Base-by-base conservation (phyloP, 30 jellyfish, hydroid and myxozoan genomes). In the Catostylus mosaicus region DNA sequence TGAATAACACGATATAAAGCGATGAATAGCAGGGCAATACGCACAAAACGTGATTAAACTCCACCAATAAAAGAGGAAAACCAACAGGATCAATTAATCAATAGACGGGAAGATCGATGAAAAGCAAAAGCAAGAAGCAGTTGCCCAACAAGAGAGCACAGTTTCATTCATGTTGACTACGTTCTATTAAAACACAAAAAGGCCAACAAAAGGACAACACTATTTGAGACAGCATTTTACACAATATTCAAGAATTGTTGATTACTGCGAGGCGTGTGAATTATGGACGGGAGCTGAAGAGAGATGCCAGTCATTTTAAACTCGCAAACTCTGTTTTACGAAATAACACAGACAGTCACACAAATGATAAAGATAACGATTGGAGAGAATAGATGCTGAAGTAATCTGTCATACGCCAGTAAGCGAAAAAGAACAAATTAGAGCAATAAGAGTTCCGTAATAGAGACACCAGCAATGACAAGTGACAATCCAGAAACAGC, bases 11-110 rank as follows among this genome's bases (percentile, higher is more conserved):
- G 60, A 23, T 66, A 66, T 31, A 27, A 36, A 66, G 59, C 59
- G 26, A 11, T 66, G 12, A 66, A 36, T 43, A 71, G 68, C 83
- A 40, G 83, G 32, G 46, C 14, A 19, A 66, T 66, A 66, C 56
- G 78, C 35, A 66, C 78, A 30, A 30, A 30, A 29, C 10, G 8
- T 7, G 73, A 61, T 31, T 61, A 61, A 20, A 61, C 73, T 26
- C 73, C 73, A 5, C 73, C 73, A 26, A 22, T 7, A 29, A 61
- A 61, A 61, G 73, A 61, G 10, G 38, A 29, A 31, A 61, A 29
- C 38, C 38, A 31, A 61, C 0, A 61, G 73, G 73, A 31, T 61
- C 73, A 29, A 3, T 38, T 61, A 61, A 61, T 18, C 37, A 61
- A 23, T 29, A 31, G n/a, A 61, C 40, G 73, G 8, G 73, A 61